These are phyloP conservation scores for Halictus ligatus DNA, from an alignment of 2,888 invertebrate species.

Conservation along the genomic window DNA sequence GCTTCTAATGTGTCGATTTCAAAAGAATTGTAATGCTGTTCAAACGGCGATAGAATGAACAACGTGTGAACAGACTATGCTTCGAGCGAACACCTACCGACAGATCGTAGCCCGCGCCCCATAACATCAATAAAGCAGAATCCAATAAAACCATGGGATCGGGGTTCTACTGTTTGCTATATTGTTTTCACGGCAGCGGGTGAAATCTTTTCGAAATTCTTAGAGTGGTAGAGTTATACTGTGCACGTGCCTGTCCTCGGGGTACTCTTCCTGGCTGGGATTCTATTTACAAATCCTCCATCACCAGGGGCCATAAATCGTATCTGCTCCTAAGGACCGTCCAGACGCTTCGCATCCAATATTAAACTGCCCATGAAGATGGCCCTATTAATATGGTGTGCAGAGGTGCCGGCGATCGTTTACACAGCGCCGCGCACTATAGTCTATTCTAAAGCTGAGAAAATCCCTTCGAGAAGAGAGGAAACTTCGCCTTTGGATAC, in stretches of 20 bases:
- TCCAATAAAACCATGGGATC: slow-evolving; percentile 4
- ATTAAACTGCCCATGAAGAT: slow-evolving; percentile 68
- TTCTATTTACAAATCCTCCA: slow-evolving; percentile 75
- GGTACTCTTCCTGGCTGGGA: slow-evolving; percentile 57
- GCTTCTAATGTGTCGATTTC: too few relatives aligned
- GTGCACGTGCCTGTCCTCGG: slow-evolving; percentile 56
- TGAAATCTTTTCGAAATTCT: slow-evolving; percentile 22
- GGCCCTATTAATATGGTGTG: slow-evolving; percentile 66
- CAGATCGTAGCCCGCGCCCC: too few relatives aligned
- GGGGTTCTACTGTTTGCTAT: slow-evolving; percentile 38
- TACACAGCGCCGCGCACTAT: slow-evolving; percentile 50
- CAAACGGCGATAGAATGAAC: neutral
- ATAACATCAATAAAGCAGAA: neutral
- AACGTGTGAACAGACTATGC: neutral
- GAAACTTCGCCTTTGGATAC: slow-evolving; percentile 66
- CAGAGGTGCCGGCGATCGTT: slow-evolving; percentile 60
- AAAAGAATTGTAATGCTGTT: neutral
- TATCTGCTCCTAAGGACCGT: slow-evolving; percentile 71
- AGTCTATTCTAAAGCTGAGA: slow-evolving; percentile 64
- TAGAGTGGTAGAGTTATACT: slow-evolving; percentile 51
- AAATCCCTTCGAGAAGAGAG: slow-evolving; percentile 68
- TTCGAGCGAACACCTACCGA: neutral
- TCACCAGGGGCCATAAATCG: slow-evolving; percentile 70
- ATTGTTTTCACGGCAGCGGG: slow-evolving; percentile 22
- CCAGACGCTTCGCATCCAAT: slow-evolving; percentile 61